phyloP scores from a whole-genome alignment of 2,113 vertebrate species.

The Planiliza haematocheilus region DNA sequence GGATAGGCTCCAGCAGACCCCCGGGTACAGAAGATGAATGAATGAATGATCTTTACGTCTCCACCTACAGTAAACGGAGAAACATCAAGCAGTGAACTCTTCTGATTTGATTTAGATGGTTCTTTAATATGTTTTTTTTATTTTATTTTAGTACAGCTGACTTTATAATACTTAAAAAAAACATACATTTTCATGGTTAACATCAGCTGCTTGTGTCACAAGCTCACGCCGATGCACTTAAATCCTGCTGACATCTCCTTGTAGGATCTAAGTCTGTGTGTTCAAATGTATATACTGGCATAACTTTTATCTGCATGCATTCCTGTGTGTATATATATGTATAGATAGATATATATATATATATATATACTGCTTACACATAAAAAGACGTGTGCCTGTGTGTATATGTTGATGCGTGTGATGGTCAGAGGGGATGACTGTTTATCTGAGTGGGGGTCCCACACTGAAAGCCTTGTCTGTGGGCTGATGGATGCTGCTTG shows the following conservation, averaged over 20 bases:
- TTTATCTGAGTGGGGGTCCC: slow-evolving; percentile 62
- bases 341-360: too few relatives aligned
- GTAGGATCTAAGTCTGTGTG: slow-evolving; percentile 16
- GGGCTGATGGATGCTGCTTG: slow-evolving; percentile 62
- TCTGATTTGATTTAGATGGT: not conserved
- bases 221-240: slow-evolving; percentile 1
- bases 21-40: too few relatives aligned
- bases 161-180: not conserved
- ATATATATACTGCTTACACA: too few relatives aligned
- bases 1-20: too few relatives aligned
- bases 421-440: slow-evolving; percentile 32
- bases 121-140: not conserved
- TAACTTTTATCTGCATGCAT: slow-evolving; percentile 55
- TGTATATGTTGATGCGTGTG: slow-evolving; percentile 45
- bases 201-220: not conserved
- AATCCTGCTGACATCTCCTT: slow-evolving; percentile 31
- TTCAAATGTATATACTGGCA: slow-evolving; percentile 20
- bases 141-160: not conserved
- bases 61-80: not conserved
- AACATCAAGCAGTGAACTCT: not conserved
- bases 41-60: too few relatives aligned
- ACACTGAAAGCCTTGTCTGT: slow-evolving; percentile 61
- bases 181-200: slow-evolving; percentile 5
- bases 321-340: too few relatives aligned
- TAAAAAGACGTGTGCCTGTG: slow-evolving; percentile 36